Evolutionary conservation across 2,888 invertebrate genomes (phyloP).

Genomic region (Andrena dorsata): DNA sequence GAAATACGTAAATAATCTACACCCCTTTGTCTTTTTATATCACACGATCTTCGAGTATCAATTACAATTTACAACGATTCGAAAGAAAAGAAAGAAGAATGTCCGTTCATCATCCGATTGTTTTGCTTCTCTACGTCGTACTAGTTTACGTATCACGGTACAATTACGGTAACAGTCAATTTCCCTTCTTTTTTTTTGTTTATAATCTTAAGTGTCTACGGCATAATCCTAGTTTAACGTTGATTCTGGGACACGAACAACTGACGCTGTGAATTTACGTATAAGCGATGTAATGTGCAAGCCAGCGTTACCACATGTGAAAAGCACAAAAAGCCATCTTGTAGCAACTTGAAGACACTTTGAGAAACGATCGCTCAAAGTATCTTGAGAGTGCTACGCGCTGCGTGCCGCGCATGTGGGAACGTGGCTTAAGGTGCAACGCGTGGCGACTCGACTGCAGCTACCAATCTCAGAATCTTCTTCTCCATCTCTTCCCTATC

Average conservation of each 20-base stretch:
- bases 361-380: too few species aligned
- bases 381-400: neutral
- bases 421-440: neutral
- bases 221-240: slow-evolving; percentile 41
- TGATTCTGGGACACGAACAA: slow-evolving; percentile 28
- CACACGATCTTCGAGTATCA: slow-evolving; percentile 26
- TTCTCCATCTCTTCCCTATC: too few species aligned
- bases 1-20: slow-evolving; percentile 26
- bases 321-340: too few species aligned
- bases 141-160: slow-evolving; percentile 49
- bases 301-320: neutral
- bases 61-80: slow-evolving; percentile 29
- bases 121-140: slow-evolving; percentile 11
- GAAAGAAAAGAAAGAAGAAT: neutral
- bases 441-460: slow-evolving; percentile 2
- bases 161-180: slow-evolving; percentile 47
- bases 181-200: slow-evolving; percentile 16
- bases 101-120: neutral
- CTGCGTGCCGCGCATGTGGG: neutral
- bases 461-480: slow-evolving; percentile 13
- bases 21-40: slow-evolving; percentile 49
- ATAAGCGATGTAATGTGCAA: neutral
- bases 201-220: slow-evolving; percentile 39
- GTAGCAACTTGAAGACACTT: too few species aligned
- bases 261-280: slow-evolving; percentile 22